Conservation (phyloP, 1,140 invertebrate species). For the Drosophila watanabei region DNA sequence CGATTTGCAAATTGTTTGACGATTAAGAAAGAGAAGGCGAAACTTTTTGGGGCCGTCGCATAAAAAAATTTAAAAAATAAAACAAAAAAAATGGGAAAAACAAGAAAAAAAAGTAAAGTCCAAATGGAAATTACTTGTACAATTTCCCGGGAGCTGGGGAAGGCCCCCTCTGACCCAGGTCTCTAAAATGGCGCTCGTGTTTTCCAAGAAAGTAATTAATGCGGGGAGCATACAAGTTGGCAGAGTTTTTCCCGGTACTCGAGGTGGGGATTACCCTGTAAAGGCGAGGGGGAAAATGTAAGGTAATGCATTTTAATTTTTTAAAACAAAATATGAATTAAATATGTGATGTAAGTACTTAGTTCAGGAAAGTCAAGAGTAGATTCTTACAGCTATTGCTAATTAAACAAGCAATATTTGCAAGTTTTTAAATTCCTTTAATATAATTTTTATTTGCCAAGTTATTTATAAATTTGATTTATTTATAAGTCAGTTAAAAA, state of each 20-base stretch:
- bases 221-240: slow-evolving; percentile 6
- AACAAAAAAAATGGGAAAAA: not conserved
- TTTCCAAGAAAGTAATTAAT: slow-evolving; percentile 80
- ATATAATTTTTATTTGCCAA: too few species aligned
- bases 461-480: too few species aligned
- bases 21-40: slow-evolving; percentile 79
- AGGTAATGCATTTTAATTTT: not conserved
- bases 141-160: slow-evolving; percentile 38
- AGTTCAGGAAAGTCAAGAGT: too few species aligned
- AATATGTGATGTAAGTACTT: too few species aligned
- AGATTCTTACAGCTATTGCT: too few species aligned
- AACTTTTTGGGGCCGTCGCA: slow-evolving; percentile 35
- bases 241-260: not conserved
- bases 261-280: not conserved
- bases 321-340: too few species aligned
- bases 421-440: too few species aligned
- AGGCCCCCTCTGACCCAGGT: not conserved
- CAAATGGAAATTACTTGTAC: slow-evolving; percentile 53
- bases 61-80: not conserved
- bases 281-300: not conserved
- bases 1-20: slow-evolving; percentile 79
- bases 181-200: slow-evolving; percentile 69
- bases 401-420: too few species aligned
- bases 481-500: too few species aligned
- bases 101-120: slow-evolving; percentile 1